These are phyloP conservation scores for Lasaia peninsularis DNA, from an alignment of 1,140 invertebrate genomes.

Conservation along the genomic window DNA sequence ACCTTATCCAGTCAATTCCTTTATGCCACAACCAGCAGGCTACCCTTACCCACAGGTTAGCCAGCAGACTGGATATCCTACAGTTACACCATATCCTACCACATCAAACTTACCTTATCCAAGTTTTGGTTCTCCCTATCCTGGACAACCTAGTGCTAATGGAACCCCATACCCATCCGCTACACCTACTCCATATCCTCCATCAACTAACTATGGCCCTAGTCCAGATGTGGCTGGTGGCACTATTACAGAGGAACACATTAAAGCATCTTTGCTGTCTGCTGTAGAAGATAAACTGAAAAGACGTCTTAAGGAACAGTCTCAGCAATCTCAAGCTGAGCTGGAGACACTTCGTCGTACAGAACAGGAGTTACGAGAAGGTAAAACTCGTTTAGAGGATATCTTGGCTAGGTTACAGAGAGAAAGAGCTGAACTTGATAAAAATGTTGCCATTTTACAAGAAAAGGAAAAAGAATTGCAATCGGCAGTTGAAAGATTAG, in stretches of 20 bases:
- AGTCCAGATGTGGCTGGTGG: slow-evolving; percentile 78
- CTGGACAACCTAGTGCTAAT: slow-evolving; percentile 50
- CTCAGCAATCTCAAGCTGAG: slow-evolving; percentile 93
- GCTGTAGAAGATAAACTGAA: slow-evolving; percentile 97
- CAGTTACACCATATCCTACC: slow-evolving; percentile 53
- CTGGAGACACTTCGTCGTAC: slow-evolving; percentile 93
- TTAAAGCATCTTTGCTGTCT: slow-evolving; percentile 93
- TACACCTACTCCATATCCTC: slow-evolving; percentile 67
- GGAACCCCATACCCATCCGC: slow-evolving; percentile 49
- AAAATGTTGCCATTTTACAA: slow-evolving; percentile 89
- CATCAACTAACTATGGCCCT: slow-evolving; percentile 46
- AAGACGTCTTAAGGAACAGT: slow-evolving; percentile 91
- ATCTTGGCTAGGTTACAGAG: slow-evolving; percentile 89
- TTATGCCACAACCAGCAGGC: slow-evolving; percentile 80
- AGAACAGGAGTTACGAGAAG: slow-evolving; percentile 91
- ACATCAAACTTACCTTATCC: slow-evolving; percentile 64
- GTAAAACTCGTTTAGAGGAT: slow-evolving; percentile 89
- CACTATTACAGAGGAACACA: slow-evolving; percentile 96
- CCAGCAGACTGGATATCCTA: slow-evolving; percentile 59
- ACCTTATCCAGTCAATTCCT: slow-evolving; percentile 81
- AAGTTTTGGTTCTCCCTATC: slow-evolving; percentile 56
- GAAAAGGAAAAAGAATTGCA: slow-evolving; percentile 93
- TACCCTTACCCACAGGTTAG: slow-evolving; percentile 51
- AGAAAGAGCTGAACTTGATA: slow-evolving; percentile 91
- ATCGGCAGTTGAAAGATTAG: slow-evolving; percentile 87